Evolutionary conservation across 2,113 vertebrate genomes (phyloP).

Genomic region (Peromyscus californicus): DNA sequence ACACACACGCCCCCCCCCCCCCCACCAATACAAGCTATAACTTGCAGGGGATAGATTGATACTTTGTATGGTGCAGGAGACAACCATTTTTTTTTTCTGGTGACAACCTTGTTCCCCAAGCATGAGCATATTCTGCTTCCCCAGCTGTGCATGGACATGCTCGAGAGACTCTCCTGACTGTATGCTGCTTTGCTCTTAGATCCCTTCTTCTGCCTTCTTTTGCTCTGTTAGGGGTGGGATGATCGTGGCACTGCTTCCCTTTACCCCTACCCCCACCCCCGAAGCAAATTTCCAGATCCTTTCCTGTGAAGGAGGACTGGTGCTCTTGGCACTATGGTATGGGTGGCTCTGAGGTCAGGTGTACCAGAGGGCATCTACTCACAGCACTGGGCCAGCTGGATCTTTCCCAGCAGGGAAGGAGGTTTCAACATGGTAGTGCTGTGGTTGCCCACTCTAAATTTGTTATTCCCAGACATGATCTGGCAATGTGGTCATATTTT

Average conservation of each 20-base stretch:
- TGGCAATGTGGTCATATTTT: background rate
- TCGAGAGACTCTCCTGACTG: background rate
- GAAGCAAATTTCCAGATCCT: background rate
- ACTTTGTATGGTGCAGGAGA: background rate
- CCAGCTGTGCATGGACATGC: background rate
- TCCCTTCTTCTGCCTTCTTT: background rate
- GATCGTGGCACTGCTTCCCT: background rate
- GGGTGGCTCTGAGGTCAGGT: background rate
- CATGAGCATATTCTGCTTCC: background rate
- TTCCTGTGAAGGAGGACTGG: background rate
- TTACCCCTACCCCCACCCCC: too few relatives aligned
- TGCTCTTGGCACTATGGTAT: background rate
- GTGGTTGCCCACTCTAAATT: fast-evolving
- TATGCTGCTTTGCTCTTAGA: background rate
- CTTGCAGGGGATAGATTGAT: background rate
- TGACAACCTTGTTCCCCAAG: background rate
- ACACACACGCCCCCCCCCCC: background rate
- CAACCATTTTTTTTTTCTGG: background rate
- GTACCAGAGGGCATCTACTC: background rate
- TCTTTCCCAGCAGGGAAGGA: too few relatives aligned
- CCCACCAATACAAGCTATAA: background rate
- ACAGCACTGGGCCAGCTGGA: background rate
- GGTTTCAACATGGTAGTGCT: fast-evolving
- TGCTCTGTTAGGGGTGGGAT: background rate
- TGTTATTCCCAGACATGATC: background rate